phyloP scores from a whole-genome alignment of 2,113 vertebrate species.

The Epinephelus cyanopodus region DNA sequence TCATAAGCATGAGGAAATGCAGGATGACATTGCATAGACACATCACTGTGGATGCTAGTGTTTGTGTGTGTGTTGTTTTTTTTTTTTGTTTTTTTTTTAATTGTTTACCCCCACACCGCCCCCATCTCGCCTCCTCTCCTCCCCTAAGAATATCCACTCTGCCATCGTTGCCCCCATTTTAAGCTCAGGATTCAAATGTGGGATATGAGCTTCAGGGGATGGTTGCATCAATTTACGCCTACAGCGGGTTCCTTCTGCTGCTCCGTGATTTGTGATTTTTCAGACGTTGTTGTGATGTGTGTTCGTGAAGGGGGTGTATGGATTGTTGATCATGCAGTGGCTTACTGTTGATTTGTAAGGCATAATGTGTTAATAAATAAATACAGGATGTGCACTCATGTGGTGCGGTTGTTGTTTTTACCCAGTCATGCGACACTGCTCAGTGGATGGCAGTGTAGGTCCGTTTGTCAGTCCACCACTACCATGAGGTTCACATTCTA shows the following conservation, averaged over 20 bases:
- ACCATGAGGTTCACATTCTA: no score
- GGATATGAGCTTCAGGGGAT: background rate
- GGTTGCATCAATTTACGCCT: constrained; percentile 9
- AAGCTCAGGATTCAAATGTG: background rate
- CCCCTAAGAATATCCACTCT: background rate
- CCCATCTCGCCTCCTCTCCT: background rate
- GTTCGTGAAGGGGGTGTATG: background rate
- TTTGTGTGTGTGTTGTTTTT: no score
- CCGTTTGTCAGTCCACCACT: background rate
- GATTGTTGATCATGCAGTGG: background rate
- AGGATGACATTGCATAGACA: constrained; percentile 56
- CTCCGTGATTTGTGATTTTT: constrained; percentile 5
- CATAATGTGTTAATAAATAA: background rate
- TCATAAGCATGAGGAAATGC: constrained; percentile 56
- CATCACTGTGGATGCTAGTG: constrained; percentile 46
- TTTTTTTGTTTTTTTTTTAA: background rate
- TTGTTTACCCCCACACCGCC: background rate
- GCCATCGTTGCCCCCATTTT: constrained; percentile 8
- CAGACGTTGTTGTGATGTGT: background rate
- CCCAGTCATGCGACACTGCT: background rate
- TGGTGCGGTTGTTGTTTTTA: background rate
- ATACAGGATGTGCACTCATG: background rate
- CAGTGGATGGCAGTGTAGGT: background rate
- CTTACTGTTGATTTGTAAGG: background rate
- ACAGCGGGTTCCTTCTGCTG: background rate